Base-by-base conservation (phyloP, 1,140 invertebrate species). In the Lutraria rhynchaena region DNA sequence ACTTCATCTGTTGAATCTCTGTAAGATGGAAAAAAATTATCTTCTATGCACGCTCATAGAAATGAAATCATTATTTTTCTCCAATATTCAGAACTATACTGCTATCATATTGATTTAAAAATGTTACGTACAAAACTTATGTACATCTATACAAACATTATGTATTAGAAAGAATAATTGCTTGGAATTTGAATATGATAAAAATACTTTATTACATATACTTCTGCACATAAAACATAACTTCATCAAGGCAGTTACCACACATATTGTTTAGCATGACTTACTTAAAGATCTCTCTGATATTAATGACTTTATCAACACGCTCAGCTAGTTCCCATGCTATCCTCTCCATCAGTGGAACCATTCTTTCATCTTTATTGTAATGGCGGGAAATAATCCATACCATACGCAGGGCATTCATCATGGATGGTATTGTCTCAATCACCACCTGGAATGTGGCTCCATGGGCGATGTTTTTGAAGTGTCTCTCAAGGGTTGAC, bases 261-360 rank as follows among this genome's bases (percentile, higher is more conserved):
- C n/a, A n/a, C n/a, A n/a, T 41, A 41, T 41, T 41, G n/a, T 13
- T 55, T n/a, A 37, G 37, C 17, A 11, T 29, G 7, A 97, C 33
- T 88, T 86, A 93, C 91, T 89, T 94, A 89, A 97, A 97, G 22
- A 98, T 91, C 35, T 93, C 94, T 77, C 94, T 94, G 5, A 96
- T 94, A 82, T 95, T 93, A n/a, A 98, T 94, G 73, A 95, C 94
- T 67, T 92, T 94, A 74, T 94, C 95, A 2, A 96, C 94, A 89
- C 96, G 95, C 69, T 96, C 94, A 71, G 95, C 95, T 5, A 98
- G 92, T 24, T 96, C 95, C 94, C 95, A 96, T 0, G 96, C 96
- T 88, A 98, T 96, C 83, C 95, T 94, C 67, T 95, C 94, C 89
- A 98, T 94, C 3, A 98, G 91, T 0, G 95, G 94, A 83, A 98